A percentile compares a stretch with the other conserved stretches of the same genome.
phyloP scores from a whole-genome alignment of 2,113 vertebrate species.

The Carettochelys insculpta region DNA sequence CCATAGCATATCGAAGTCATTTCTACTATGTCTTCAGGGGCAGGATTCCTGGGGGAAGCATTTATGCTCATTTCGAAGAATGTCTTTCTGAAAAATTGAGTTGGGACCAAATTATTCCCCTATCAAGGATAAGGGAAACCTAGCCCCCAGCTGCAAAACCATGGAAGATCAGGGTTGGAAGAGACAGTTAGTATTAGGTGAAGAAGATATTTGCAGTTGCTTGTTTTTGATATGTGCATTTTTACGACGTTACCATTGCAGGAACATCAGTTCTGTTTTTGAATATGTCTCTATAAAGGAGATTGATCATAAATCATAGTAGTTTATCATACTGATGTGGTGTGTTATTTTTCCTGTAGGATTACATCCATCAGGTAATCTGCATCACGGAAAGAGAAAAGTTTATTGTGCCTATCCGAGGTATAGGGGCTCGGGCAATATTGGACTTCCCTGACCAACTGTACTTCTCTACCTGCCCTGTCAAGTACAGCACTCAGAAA shows the following conservation, averaged over 20 bases:
- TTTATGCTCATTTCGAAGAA: not conserved
- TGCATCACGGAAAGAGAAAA: slow-evolving; percentile 84
- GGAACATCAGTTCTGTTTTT: not conserved
- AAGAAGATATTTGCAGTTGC: not conserved
- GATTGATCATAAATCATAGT: not conserved
- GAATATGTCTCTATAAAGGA: not conserved
- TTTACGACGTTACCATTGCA: not conserved
- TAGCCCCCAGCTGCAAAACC: not conserved
- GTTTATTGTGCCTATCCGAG: slow-evolving; percentile 83
- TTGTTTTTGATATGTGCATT: not conserved
- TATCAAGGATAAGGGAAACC: not conserved
- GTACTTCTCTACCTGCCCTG: slow-evolving; percentile 78
- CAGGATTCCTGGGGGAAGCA: not conserved
- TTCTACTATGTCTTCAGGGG: not conserved
- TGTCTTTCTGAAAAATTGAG: not conserved
- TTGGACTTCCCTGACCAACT: slow-evolving; percentile 87
- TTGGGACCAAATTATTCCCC: not conserved
- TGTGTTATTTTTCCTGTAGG: slow-evolving; percentile 69
- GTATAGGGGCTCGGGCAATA: slow-evolving; percentile 80
- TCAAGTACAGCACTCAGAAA: slow-evolving; percentile 82
- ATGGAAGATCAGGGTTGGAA: too few species aligned
- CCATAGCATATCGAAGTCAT: not conserved
- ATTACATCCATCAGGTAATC: slow-evolving; percentile 83
- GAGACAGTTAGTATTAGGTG: not conserved
- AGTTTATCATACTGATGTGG: not conserved